Conservation (phyloP, 2,888 invertebrate genomes). For the Thyatira batis region DNA sequence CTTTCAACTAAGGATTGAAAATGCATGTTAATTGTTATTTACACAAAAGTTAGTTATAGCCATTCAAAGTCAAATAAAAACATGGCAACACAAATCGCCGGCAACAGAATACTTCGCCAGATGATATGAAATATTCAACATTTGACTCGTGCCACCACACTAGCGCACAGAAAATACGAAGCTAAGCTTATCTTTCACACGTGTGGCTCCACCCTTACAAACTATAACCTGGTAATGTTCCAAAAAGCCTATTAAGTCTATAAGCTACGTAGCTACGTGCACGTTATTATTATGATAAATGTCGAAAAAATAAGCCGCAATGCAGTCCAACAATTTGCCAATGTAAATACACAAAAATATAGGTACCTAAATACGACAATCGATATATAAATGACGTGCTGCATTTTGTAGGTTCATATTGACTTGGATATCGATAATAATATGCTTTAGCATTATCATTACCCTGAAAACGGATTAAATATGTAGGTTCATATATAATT, state of each 20-base stretch:
- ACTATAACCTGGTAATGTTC: constrained; percentile 69
- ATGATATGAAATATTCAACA: not conserved
- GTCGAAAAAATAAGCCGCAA: constrained; percentile 71
- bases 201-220: constrained; percentile 3
- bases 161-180: not conserved
- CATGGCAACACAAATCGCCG: not conserved
- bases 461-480: no score
- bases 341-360: constrained; percentile 27
- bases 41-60: not conserved
- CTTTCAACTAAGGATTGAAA: no score
- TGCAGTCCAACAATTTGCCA: constrained; percentile 60
- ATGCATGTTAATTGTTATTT: no score
- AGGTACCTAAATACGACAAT: no score
- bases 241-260: constrained; percentile 71
- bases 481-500: not conserved
- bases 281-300: constrained; percentile 61
- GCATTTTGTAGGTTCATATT: no score
- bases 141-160: not conserved
- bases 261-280: constrained; percentile 37
- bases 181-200: not conserved
- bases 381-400: no score
- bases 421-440: no score
- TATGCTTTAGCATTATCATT: no score
- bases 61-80: not conserved
- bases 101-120: not conserved